Base-by-base conservation (phyloP, 2,113 vertebrate species). In the Psophia crepitans region DNA sequence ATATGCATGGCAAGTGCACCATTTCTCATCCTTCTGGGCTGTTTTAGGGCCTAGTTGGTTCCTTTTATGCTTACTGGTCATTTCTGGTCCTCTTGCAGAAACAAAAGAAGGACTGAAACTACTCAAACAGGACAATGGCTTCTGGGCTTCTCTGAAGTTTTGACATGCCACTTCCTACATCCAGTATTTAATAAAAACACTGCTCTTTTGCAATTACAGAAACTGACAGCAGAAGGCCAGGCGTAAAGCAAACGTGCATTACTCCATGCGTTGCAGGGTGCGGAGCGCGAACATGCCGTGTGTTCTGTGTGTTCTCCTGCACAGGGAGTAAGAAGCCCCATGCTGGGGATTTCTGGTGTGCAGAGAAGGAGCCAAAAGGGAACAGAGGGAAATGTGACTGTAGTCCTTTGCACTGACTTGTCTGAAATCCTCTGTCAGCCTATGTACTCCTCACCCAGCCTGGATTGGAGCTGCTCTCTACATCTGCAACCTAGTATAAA, bases 321-420 rank as follows among this genome's bases (percentile, higher is more conserved):
- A 56, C 26, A 46, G 14, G 22, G 26, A 58, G 63, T 75, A 48
- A 28, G 8, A 89, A 88, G 32, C 73, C 15, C 22, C 15, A 33
- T n/a, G 26, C 30, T 73, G 64, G 22, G 21, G 27, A 84, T 69
- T 73, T 80, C 54, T 13, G 11, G 6, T 24, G 23, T 35, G 39
- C 49, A 81, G 33, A 69, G 44, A 32, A 5, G 69, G 6, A 70
- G 35, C 16, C 39, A 81, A 89, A 84, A 46, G 16, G 68, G 49
- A 69, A 69, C 26, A 77, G 23, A 89, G 3, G 24, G 24, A 78
- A 87, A 61, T 57, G 8, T 53, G 23, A 27, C 53, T 56, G 6
- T 2, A 51, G 18, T 43, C 8, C 18, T 77, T 53, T 30, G 37
- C 19, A 61, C 0, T 0, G 32, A 12, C 24, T 11, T 51, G 33